These are phyloP conservation scores for Aplysia californica DNA, from an alignment of 1,140 invertebrate genomes.

Conservation along the genomic window DNA sequence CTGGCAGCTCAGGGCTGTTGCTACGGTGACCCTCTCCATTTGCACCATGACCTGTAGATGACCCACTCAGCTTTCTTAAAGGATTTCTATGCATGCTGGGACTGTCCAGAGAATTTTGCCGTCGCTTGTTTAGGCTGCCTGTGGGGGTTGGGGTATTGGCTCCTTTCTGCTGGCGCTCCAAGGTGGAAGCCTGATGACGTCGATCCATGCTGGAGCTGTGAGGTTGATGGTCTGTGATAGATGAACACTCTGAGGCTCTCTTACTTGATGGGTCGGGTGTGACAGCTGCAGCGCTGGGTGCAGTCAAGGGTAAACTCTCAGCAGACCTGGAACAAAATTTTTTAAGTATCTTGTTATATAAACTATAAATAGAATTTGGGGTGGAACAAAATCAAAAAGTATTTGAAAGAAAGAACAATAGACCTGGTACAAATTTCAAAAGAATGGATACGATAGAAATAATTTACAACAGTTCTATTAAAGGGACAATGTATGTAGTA, in stretches of 20 bases:
- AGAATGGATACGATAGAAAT: no score
- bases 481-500: no score
- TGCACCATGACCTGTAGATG: slow-evolving; percentile 40
- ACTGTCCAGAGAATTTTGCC: slow-evolving; percentile 51
- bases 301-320: slow-evolving; percentile 11
- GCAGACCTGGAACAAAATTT: slow-evolving; percentile 7
- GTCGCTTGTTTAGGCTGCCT: slow-evolving; percentile 54
- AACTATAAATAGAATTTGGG: no score
- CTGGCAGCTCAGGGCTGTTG: slow-evolving; percentile 58
- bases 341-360: no score
- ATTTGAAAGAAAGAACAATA: no score
- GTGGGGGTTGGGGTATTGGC: slow-evolving; percentile 51
- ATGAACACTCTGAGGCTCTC: slow-evolving; percentile 34
- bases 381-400: no score
- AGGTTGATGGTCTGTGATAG: slow-evolving; percentile 34
- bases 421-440: no score
- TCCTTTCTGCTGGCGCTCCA: slow-evolving; percentile 20
- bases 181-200: slow-evolving; percentile 7
- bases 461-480: no score
- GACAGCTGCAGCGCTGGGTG: not conserved
- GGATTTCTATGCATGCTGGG: slow-evolving; percentile 42
- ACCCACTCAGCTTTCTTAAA: slow-evolving; percentile 47
- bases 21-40: slow-evolving; percentile 40
- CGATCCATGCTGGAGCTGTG: slow-evolving; percentile 9
- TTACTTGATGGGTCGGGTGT: not conserved